Base-by-base conservation (phyloP, 2,888 invertebrate species). In the Drosophila aldrichi region DNA sequence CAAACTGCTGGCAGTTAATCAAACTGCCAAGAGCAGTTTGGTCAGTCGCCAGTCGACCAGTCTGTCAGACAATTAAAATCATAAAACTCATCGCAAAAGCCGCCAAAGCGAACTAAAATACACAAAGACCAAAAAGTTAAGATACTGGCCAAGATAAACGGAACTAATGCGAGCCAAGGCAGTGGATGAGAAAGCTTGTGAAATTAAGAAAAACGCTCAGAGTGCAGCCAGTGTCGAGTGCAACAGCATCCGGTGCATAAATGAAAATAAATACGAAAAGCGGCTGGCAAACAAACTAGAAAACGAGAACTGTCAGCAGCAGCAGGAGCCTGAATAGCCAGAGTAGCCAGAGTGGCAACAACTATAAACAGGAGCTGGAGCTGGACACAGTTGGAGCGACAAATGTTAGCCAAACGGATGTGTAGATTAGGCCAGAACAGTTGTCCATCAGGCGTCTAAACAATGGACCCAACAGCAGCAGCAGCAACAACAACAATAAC, bases 171-270 rank as follows among this genome's bases (percentile, higher is more conserved):
- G 73, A 68, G 44, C 29, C 67, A 64, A 60, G 70, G 57, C 76
- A 70, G 41, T 58, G 63, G 64, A 72, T 55, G 44, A 56, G 61
- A 52, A 18, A 18, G 46, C 55, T 80, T 61, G 54, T 70, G 67
- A 84, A 84, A 84, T 81, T 83, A 83, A 81, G 89, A 77, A 83
- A 80, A 82, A 66, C 57, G 51, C 67, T 48, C 36, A 43, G 60
- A 66, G 56, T 79, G 75, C 82, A 70, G 68, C 22, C 67, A 63
- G 72, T 59, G 74, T 59, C 65, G 67, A 74, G 83, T 82, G 89
- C 84, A 84, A 83, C 78, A 84, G 81, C 78, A 79, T 85, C 84
- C 84, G 89, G 88, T 85, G 84, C 79, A 87, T 84, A 87, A 85
- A 85, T 87, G 84, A 85, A 81, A 89, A 84, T 79, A 89, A 86